These are phyloP conservation scores for Lacerta agilis DNA, from an alignment of 2,797 vertebrate species.

Conservation along the genomic window DNA sequence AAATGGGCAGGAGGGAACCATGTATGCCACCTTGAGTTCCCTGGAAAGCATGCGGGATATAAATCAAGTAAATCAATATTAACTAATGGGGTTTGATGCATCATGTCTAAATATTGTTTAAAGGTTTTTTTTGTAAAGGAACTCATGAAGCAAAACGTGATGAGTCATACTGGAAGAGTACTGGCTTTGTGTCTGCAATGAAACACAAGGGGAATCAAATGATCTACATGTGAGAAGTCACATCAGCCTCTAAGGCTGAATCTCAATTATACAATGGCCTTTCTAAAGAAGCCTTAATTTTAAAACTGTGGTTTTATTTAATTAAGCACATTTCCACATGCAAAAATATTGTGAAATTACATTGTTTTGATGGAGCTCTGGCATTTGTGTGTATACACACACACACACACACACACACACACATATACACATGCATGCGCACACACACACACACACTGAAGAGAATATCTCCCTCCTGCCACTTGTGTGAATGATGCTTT, in stretches of 20 bases:
- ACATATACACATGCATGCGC: too few species aligned
- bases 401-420: too few species aligned
- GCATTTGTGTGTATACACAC: too few species aligned
- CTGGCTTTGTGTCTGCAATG: conserved; percentile 36
- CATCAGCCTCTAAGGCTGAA: conserved; percentile 57
- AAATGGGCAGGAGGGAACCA: too few species aligned
- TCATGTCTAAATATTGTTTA: background rate
- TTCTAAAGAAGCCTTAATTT: conserved; percentile 45
- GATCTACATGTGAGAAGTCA: conserved; percentile 63
- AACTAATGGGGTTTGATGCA: too few species aligned
- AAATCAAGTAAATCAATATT: too few species aligned
- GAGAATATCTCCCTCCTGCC: background rate
- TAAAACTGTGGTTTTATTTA: conserved; percentile 4
- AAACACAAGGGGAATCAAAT: conserved; percentile 58
- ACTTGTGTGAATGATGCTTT: background rate
- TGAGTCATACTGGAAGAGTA: conserved; percentile 46
- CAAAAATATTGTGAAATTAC: background rate
- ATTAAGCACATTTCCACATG: background rate
- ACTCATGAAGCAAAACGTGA: conserved; percentile 46
- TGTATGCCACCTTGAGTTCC: too few species aligned
- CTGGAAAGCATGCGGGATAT: too few species aligned
- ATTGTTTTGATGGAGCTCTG: conserved; percentile 5
- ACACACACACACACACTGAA: background rate
- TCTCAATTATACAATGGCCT: conserved; percentile 57
- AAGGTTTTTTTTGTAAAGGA: conserved; percentile 7